phyloP scores from a whole-genome alignment of 2,888 invertebrate species.

The Parnassius apollo region DNA sequence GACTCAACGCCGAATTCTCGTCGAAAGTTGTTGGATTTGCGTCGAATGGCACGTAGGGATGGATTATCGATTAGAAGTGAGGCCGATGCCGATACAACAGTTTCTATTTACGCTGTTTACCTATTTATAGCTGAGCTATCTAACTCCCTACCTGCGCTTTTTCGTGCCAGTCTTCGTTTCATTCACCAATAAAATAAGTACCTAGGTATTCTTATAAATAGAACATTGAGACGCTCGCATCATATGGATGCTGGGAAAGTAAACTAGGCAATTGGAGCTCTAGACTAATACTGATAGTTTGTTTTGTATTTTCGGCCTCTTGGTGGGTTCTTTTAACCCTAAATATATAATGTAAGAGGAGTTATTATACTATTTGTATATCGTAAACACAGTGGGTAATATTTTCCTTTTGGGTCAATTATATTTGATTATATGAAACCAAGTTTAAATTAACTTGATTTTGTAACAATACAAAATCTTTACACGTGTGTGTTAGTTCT shows the following conservation, averaged over 20 bases:
- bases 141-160: conserved; percentile 66
- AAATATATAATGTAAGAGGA: no score
- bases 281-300: conserved; percentile 1
- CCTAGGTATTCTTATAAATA: conserved; percentile 28
- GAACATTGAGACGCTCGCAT: conserved; percentile 21
- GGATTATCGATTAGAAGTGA: conserved; percentile 74
- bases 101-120: conserved; percentile 78
- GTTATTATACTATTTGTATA: no score
- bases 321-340: not conserved
- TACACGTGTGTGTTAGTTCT: no score
- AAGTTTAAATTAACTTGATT: no score
- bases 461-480: no score
- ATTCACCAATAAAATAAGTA: conserved; percentile 25
- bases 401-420: no score
- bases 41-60: conserved; percentile 40
- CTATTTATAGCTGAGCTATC: conserved; percentile 76
- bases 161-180: conserved; percentile 40
- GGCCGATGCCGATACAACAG: conserved; percentile 71
- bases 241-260: not conserved
- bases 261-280: conserved; percentile 17
- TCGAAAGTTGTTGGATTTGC: conserved; percentile 36
- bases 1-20: conserved; percentile 37
- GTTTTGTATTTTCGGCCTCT: not conserved
- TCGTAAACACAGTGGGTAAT: no score
- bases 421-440: no score